phyloP scores from a whole-genome alignment of 1,140 invertebrate genomes.

The Panulirus ornatus region DNA sequence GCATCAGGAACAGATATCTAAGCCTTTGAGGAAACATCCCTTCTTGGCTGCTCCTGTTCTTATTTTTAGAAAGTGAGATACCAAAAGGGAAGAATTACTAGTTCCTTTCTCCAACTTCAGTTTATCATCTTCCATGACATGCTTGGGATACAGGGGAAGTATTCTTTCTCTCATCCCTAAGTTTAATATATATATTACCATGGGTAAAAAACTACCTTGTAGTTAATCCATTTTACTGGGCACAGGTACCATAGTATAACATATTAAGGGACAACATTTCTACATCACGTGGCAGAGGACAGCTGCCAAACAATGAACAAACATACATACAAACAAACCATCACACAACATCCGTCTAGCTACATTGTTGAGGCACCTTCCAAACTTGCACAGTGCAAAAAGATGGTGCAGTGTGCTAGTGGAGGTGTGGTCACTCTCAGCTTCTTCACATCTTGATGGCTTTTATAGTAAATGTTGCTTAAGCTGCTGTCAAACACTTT shows the following conservation, averaged over 20 bases:
- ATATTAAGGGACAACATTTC: constrained; percentile 60
- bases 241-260: constrained; percentile 62
- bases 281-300: constrained; percentile 55
- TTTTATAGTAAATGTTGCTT: too few relatives aligned
- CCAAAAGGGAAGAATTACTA: too few relatives aligned
- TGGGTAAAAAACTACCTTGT: constrained; percentile 14
- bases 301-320: constrained; percentile 60
- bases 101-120: too few relatives aligned
- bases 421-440: constrained; percentile 56
- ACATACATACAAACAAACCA: constrained; percentile 62
- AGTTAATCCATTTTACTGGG: constrained; percentile 61
- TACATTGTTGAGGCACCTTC: constrained; percentile 50
- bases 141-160: too few relatives aligned
- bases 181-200: too few relatives aligned
- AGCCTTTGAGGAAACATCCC: too few relatives aligned
- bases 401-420: constrained; percentile 28
- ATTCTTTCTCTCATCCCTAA: too few relatives aligned
- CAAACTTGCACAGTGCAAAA: constrained; percentile 29
- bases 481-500: too few relatives aligned
- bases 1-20: too few relatives aligned
- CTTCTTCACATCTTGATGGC: constrained; percentile 45
- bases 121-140: too few relatives aligned
- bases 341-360: constrained; percentile 57
- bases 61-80: too few relatives aligned
- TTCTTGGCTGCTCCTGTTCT: too few relatives aligned